Evolutionary conservation across 2,888 invertebrate genomes (phyloP), one percentile per base, ranked within the genome.

Genomic region (Rhamnusium bicolor): DNA sequence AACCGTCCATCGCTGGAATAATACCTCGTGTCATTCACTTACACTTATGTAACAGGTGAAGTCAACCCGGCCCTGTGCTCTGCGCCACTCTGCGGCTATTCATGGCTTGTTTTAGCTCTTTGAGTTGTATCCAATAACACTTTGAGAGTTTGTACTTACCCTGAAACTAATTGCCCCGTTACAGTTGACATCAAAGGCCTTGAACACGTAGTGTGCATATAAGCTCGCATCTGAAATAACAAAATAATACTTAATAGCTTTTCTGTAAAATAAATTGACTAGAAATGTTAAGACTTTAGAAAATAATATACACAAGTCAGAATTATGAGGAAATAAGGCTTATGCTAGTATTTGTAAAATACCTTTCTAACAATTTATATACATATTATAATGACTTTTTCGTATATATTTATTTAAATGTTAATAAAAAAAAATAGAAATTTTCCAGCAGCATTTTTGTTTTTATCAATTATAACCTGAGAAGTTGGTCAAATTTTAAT

Each of bases 181-280:
- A 91, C 96, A 95, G 90, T 98, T 98, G 82, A 97, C 96, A 89
- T 98, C 98, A 89, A 98, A 98, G 79, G 98, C 98, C 90, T 97
- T 97, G 93, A 98, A 98, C 90, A 98, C 98, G 91, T 97, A 97
- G 90, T 98, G 98, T 86, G 98, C 98, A 90, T 98, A 98, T 86
- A 96, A 92, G 85, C 95, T 96, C 79, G 98, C 96, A 91, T 98
- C 98, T 98, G 92, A 75, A 91, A 91, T 80, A 73, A 53, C 27
- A 40, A 40, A 60, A 51, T 19, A 8, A 62, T 12, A 5, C 18
- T 63, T 69, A 27, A n/a, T 61, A 12, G 14, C 10, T 49, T 53
- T 51, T 18, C 0, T 19, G 10, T 2, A 32, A 32, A 10, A 10
- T 10, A 10, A 32, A 32, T 32, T 6, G 12, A 32, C 8, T 8